Percentiles rank a stretch among this genome's conserved stretches.
phyloP scores from a whole-genome alignment of 2,797 vertebrate genomes.

The Cuniculus paca region DNA sequence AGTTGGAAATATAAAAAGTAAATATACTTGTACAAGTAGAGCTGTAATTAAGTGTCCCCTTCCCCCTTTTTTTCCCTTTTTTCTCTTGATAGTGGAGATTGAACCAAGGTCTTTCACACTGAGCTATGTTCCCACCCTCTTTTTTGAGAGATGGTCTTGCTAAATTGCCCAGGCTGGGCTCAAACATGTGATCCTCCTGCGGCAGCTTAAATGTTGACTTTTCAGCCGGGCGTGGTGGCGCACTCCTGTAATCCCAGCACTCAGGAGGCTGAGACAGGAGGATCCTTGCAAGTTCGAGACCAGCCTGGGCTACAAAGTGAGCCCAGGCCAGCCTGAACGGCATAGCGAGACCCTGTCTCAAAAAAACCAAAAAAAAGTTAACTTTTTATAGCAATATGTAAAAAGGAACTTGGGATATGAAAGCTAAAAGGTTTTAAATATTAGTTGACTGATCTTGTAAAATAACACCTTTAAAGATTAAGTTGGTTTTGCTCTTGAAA shows the following conservation, averaged over 20 bases:
- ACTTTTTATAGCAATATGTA: background rate
- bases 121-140: background rate
- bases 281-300: too few relatives aligned
- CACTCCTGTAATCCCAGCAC: too few relatives aligned
- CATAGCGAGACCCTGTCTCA: too few relatives aligned
- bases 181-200: background rate
- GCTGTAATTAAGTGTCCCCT: background rate
- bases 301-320: too few relatives aligned
- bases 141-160: background rate
- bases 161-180: background rate
- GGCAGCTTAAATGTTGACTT: background rate
- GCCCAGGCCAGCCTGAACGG: too few relatives aligned
- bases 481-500: conserved; percentile 53
- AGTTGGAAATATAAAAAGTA: background rate
- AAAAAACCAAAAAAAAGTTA: too few relatives aligned
- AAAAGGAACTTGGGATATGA: background rate
- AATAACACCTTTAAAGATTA: conserved; percentile 35
- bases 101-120: background rate
- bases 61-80: background rate
- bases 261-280: too few relatives aligned
- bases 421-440: conserved; percentile 57
- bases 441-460: conserved; percentile 36
- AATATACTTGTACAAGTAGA: background rate
- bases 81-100: background rate
- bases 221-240: too few relatives aligned